Evolutionary conservation across 2,797 vertebrate species (phyloP).

Genomic region (Clarias platycephalus): DNA sequence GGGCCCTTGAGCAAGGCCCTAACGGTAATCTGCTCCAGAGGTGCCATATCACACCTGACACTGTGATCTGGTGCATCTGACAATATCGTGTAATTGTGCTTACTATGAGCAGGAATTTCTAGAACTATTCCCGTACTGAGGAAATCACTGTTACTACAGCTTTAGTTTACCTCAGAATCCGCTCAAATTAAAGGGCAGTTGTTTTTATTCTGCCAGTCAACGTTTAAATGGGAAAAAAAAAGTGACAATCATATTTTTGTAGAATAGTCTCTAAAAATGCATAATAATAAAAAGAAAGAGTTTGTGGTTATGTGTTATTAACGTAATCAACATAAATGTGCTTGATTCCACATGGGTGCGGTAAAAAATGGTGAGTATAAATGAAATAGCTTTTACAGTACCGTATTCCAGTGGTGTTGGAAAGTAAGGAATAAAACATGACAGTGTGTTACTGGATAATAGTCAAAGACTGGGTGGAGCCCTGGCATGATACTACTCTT

Average conservation of each 20-base stretch:
- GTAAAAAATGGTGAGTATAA: neutral
- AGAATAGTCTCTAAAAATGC: neutral
- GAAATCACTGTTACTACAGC: neutral
- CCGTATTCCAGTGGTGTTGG: neutral
- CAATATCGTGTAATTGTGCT: neutral
- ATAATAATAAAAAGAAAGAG: neutral
- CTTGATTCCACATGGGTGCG: neutral
- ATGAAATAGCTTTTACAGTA: neutral
- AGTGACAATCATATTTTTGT: neutral
- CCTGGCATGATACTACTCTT: neutral
- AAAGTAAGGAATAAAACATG: neutral
- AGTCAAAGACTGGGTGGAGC: neutral
- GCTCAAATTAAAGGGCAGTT: neutral
- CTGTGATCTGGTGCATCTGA: too few species aligned
- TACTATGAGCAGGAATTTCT: neutral
- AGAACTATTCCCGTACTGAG: neutral
- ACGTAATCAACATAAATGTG: neutral
- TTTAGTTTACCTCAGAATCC: neutral
- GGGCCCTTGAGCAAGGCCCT: too few species aligned
- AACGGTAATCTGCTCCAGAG: too few species aligned
- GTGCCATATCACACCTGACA: too few species aligned
- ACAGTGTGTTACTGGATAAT: neutral
- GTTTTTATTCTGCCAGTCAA: neutral
- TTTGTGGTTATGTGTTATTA: neutral
- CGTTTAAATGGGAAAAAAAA: neutral